Evolutionary conservation across 2,113 vertebrate genomes (phyloP).

Genomic region (Phasianus colchicus): DNA sequence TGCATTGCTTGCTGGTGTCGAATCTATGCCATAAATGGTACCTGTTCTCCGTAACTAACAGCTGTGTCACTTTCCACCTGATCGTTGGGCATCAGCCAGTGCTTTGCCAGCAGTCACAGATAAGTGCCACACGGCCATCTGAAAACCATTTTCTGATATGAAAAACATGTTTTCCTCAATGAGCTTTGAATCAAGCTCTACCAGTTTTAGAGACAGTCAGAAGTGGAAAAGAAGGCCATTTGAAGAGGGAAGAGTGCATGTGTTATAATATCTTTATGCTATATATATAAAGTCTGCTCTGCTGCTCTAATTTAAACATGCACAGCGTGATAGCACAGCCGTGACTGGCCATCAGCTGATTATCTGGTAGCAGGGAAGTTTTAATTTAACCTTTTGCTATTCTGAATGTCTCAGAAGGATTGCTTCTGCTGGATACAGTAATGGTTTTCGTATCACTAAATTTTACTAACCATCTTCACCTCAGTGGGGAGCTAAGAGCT

Average conservation of each 20-base stretch:
- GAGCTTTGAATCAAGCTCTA: neutral
- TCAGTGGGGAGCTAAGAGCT: neutral
- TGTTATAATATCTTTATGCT: neutral
- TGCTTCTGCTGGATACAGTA: neutral
- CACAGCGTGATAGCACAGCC: neutral
- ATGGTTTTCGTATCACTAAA: slow-evolving; percentile 25
- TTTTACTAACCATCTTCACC: slow-evolving; percentile 2
- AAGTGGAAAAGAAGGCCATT: neutral
- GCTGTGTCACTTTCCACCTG: neutral
- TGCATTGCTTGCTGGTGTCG: rapidly evolving
- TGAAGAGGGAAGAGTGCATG: neutral
- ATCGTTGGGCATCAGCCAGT: rapidly evolving
- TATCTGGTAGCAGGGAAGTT: slow-evolving; percentile 1
- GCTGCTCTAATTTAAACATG: neutral
- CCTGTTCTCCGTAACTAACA: neutral
- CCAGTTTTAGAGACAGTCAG: neutral
- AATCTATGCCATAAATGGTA: rapidly evolving
- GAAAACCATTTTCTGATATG: neutral
- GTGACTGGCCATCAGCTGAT: neutral
- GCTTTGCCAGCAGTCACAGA: rapidly evolving
- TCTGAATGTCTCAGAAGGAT: slow-evolving; percentile 23
- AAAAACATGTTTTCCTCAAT: neutral
- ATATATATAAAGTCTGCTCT: neutral
- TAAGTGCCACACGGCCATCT: neutral
- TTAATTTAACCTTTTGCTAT: slow-evolving; percentile 51